Base-by-base conservation (phyloP, 1,140 invertebrate genomes). In the Arctopsyche grandis region DNA sequence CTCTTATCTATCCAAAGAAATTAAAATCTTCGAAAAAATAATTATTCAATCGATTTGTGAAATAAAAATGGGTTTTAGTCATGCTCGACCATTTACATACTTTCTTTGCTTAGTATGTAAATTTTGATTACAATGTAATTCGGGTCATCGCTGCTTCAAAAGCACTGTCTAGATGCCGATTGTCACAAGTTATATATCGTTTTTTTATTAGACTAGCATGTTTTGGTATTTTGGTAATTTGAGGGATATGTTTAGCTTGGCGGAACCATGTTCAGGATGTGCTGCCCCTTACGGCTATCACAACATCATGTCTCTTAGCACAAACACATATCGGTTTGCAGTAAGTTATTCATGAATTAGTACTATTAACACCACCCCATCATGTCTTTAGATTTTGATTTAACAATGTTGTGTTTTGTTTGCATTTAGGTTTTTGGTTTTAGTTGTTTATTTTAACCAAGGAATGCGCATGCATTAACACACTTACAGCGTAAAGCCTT, bases 271-370 rank as follows among this genome's bases (percentile, higher is more conserved):
- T 85, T 86, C 90, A 52, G 91, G 91, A 22, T 99, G 97, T 90
- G 95, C 93, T 69, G 92, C 95, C 79, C 97, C 98, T 14, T 99
- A 99, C 85, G 97, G 97, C 80, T 99, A 94, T 89, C 93, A 92
- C 84, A 95, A 99, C 89, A 93, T 97, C 84, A 96, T 99, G 93
- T 91, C 90, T 69, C 90, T 99, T 52, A 96, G 93, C 84, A 91
- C 91, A 79, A 92, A 99, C 85, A 96, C 96, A 19, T 85, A 88
- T 69, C 85, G 83, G 69, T 88, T 88, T 52, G 86, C 87, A 79
- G 87, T 88, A 83, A 85, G 86, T 74, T 48, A 9, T 86, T 79
- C 69, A 22, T 66, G 24, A n/a, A 44, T 69, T 63, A 22, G 58
- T 52, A 69, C 9, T 56, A 63, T 16, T 46, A 76, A 76, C 38